Conservation (phyloP, 2,888 invertebrate genomes). For the Fragum whitleyi region DNA sequence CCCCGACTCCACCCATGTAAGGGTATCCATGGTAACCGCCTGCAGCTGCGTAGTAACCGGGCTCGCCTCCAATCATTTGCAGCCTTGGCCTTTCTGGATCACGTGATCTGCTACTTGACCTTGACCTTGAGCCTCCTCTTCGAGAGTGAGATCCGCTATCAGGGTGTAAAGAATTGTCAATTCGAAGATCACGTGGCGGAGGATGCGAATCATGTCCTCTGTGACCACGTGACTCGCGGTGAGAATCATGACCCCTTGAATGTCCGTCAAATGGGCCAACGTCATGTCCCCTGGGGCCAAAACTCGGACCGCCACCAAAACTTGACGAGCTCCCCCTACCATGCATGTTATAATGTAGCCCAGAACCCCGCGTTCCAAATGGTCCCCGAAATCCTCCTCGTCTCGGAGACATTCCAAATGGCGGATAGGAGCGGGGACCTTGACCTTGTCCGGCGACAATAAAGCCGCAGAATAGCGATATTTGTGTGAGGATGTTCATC, state of each 20-base stretch:
- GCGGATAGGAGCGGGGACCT: not conserved
- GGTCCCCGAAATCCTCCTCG: not conserved
- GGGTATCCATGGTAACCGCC: slow-evolving; percentile 27
- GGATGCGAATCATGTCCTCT: not conserved
- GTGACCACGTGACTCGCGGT: not conserved
- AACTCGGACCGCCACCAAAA: not conserved
- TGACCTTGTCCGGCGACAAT: not conserved
- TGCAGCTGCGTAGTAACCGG: slow-evolving; percentile 12
- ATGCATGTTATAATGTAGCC: not conserved
- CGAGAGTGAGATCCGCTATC: not conserved
- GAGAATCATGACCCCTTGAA: not conserved
- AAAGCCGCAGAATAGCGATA: slow-evolving; percentile 4
- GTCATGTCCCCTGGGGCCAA: not conserved
- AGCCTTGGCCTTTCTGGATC: not conserved
- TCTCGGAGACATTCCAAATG: not conserved
- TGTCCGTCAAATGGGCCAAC: not conserved
- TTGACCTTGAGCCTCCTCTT: not conserved
- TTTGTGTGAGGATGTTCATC: not conserved
- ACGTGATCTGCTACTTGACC: not conserved
- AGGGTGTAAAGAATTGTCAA: not conserved
- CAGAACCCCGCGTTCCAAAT: not conserved
- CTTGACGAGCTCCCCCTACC: not conserved
- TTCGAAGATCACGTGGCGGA: not conserved
- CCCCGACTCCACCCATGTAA: slow-evolving; percentile 28
- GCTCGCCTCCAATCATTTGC: slow-evolving; percentile 8